Evolutionary conservation across 2,888 invertebrate species (phyloP).

Genomic region (Hydrotaea cyrtoneurina): DNA sequence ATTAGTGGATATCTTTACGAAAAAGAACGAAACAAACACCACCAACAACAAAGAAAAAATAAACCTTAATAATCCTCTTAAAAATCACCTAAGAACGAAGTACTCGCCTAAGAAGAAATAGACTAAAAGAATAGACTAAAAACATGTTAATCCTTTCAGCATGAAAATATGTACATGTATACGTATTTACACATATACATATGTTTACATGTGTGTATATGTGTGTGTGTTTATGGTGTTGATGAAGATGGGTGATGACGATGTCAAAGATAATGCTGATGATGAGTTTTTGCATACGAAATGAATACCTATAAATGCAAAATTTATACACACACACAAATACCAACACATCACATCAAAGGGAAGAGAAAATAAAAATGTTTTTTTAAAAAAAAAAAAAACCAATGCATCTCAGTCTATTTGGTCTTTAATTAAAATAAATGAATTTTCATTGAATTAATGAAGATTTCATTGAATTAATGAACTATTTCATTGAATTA

Average conservation of each 20-base stretch:
- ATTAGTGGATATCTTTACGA: background rate
- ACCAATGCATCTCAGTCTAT: too few species aligned
- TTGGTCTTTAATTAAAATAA: too few species aligned
- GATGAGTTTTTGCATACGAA: background rate
- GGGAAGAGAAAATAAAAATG: background rate
- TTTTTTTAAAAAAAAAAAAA: too few species aligned
- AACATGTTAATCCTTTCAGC: constrained; percentile 2
- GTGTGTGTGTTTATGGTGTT: background rate
- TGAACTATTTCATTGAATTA: too few species aligned
- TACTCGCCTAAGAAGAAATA: constrained; percentile 6
- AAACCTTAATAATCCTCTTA: constrained; percentile 64
- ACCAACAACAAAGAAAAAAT: constrained; percentile 42
- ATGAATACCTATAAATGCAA: background rate
- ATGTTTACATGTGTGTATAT: background rate
- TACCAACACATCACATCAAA: too few species aligned
- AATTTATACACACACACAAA: too few species aligned
- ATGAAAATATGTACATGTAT: background rate
- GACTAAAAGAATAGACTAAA: constrained; percentile 2
- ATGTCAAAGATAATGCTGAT: background rate
- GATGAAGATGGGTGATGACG: background rate
- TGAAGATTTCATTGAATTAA: too few species aligned
- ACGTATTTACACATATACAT: background rate
- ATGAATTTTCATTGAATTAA: too few species aligned
- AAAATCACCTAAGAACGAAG: constrained; percentile 45
- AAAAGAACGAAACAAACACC: too few species aligned